Evolutionary conservation across 1,140 invertebrate species (phyloP), one percentile per base, ranked within the genome.

Genomic region (Cotesia typhae): DNA sequence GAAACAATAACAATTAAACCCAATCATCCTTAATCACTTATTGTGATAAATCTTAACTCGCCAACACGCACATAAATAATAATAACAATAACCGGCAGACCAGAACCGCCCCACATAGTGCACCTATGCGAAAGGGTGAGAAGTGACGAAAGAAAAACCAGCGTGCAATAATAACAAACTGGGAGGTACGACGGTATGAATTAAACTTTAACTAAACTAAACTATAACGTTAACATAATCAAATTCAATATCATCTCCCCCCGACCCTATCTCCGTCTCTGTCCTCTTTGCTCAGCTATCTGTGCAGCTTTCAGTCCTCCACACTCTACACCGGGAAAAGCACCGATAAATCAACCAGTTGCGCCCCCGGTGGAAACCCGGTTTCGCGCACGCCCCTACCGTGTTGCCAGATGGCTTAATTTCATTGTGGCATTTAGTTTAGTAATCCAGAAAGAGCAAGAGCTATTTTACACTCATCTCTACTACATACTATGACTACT

Each of bases 321-420:
- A 28, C 28, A 28, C 28, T 28, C 28, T 28, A 28, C n/a, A 7
- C 55, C 74, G 77, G 78, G 79, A 77, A 83, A 84, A 84, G 82
- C 79, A 81, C 80, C 82, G 78, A 87, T 87, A 87, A 87, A 87
- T 87, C 85, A 87, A 87, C 85, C 82, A 87, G 85, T 87, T 87
- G 83, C 84, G 73, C 79, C 74, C 76, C 75, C 77, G 72, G 77
- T 74, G 72, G 72, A 69, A 57, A 77, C 38, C 36, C 51, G 63
- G 68, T 75, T 63, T 65, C 57, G 74, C 70, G 76, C 79, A 84
- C 85, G 84, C 84, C 85, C 84, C 84, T 79, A 79, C 81, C 81
- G 81, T 87, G 82, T 87, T 82, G 78, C 81, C 83, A 82, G 83
- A 85, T 82, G 83, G 81, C 77, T 83, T 83, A 83, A 84, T 83